These are phyloP conservation scores for Syrista parreyssii DNA, from an alignment of 2,888 invertebrate genomes.

Conservation along the genomic window DNA sequence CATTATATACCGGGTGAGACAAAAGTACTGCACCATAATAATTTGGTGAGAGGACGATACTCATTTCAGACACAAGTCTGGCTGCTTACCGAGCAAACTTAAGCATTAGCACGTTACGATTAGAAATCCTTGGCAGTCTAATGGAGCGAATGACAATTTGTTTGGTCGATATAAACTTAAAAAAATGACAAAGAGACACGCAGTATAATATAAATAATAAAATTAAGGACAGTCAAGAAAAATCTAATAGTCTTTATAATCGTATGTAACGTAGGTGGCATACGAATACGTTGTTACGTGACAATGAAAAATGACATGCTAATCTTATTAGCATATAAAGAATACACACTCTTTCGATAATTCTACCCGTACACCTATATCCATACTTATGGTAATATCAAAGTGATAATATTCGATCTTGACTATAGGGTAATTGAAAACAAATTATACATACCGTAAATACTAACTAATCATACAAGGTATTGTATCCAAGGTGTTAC, in stretches of 20 bases:
- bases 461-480: background rate
- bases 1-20: background rate
- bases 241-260: background rate
- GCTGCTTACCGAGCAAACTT: background rate
- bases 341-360: background rate
- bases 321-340: background rate
- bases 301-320: background rate
- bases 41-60: background rate
- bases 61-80: background rate
- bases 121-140: background rate
- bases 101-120: background rate
- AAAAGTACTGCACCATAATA: background rate
- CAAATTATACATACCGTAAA: background rate
- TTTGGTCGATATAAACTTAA: background rate
- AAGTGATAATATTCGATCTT: background rate
- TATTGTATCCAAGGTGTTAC: background rate
- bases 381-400: background rate
- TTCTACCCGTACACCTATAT: background rate
- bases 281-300: too few species aligned
- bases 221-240: background rate
- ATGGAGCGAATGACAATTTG: background rate
- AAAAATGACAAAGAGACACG: background rate
- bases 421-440: background rate
- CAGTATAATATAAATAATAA: background rate
- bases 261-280: background rate